Evolutionary conservation across 2,888 invertebrate species (phyloP).

Genomic region (Leptinotarsa rubiginosa): DNA sequence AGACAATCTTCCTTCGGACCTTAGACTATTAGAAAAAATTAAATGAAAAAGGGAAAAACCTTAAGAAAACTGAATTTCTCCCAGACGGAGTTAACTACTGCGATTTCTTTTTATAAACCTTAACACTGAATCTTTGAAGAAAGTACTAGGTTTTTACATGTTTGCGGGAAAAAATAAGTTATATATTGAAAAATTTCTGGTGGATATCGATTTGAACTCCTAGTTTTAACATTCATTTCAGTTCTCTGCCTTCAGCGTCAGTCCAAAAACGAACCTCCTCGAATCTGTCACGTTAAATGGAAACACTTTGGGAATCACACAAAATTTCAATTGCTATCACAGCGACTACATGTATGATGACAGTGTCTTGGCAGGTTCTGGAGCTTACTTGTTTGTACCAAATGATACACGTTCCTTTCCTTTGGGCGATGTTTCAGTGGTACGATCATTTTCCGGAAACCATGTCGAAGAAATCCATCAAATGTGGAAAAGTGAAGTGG

Average conservation of each 20-base stretch:
- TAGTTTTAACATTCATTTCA: background rate
- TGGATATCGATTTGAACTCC: too few relatives aligned
- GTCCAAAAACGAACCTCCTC: constrained; percentile 70
- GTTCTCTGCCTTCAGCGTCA: constrained; percentile 66
- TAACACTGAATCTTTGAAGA: too few relatives aligned
- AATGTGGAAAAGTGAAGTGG: constrained; percentile 72
- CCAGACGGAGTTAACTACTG: too few relatives aligned
- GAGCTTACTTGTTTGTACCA: constrained; percentile 85
- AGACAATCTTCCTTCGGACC: too few relatives aligned
- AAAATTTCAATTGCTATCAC: constrained; percentile 80
- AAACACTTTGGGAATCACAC: constrained; percentile 65
- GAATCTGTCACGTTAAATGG: constrained; percentile 67
- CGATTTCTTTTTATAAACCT: too few relatives aligned
- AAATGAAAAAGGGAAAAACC: too few relatives aligned
- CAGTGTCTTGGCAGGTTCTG: constrained; percentile 79
- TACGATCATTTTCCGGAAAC: constrained; percentile 31
- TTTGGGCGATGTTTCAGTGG: background rate
- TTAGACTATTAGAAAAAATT: too few relatives aligned
- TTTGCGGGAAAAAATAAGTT: too few relatives aligned
- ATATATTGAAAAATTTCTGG: too few relatives aligned
- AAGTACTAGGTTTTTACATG: too few relatives aligned
- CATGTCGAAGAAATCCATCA: constrained; percentile 67
- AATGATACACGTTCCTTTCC: constrained; percentile 68
- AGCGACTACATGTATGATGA: constrained; percentile 43
- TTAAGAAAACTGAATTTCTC: too few relatives aligned